These are phyloP conservation scores for Ctenodactylus gundi DNA, from an alignment of 2,113 vertebrate genomes.

Conservation along the genomic window DNA sequence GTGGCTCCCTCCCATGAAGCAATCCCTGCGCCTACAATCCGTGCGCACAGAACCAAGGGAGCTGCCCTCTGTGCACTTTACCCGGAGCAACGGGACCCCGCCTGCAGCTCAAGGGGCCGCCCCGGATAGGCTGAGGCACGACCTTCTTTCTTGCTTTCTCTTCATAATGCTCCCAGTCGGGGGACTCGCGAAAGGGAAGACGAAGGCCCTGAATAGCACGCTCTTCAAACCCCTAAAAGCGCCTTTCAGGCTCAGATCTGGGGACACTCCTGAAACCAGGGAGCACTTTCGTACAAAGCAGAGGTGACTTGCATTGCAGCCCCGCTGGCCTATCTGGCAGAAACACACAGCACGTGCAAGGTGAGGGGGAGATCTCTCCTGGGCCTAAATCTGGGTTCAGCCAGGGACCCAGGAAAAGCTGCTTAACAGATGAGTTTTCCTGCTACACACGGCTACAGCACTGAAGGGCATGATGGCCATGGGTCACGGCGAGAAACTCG, in stretches of 20 bases:
- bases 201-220: neutral
- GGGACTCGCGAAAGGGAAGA: neutral
- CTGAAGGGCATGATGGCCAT: neutral
- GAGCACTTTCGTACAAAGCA: neutral
- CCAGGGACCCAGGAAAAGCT: neutral
- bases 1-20: too few relatives aligned
- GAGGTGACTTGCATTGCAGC: neutral
- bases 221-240: neutral
- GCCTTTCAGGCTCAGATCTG: neutral
- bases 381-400: neutral
- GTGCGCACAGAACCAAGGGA: conserved; percentile 7
- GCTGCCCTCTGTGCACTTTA: neutral
- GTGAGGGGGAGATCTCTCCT: neutral
- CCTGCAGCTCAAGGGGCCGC: neutral
- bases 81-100: neutral
- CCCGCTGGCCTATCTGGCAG: neutral
- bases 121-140: neutral
- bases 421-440: neutral
- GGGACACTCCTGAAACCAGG: neutral
- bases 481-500: neutral
- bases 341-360: neutral
- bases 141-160: neutral
- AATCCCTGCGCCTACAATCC: too few relatives aligned
- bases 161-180: neutral
- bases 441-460: neutral